Conservation (phyloP, 2,797 vertebrate species). For the Leucoraja ocellata region DNA sequence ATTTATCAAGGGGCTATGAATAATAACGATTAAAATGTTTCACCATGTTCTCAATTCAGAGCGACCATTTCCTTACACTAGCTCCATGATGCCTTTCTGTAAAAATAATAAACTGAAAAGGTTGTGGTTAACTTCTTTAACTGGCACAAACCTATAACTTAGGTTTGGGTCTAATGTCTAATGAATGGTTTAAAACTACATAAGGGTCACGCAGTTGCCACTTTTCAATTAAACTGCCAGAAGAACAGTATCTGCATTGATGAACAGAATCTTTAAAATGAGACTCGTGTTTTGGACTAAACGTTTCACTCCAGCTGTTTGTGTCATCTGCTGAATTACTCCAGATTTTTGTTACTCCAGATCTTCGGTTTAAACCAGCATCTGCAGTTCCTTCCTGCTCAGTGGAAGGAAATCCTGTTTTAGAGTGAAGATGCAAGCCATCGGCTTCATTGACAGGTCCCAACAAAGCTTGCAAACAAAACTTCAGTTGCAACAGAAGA, state of each 20-base stretch:
- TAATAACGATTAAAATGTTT: not conserved
- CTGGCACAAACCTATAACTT: constrained; percentile 2
- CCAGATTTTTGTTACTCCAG: too few species aligned
- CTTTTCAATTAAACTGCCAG: not conserved
- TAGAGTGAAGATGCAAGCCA: not conserved
- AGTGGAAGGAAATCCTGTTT: not conserved
- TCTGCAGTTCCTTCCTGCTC: too few species aligned
- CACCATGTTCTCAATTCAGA: not conserved
- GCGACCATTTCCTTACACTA: not conserved
- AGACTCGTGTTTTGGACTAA: not conserved
- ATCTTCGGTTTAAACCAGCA: too few species aligned
- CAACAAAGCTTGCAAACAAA: not conserved
- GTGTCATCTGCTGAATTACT: too few species aligned
- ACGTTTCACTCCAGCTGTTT: not conserved
- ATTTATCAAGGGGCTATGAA: not conserved
- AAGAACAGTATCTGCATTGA: not conserved
- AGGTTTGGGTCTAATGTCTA: not conserved
- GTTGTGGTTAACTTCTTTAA: not conserved
- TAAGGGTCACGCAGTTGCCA: not conserved
- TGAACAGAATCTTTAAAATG: constrained; percentile 4
- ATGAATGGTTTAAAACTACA: not conserved
- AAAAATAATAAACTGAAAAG: not conserved
- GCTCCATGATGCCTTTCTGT: not conserved
- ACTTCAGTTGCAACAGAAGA: not conserved
- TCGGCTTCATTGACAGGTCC: too few species aligned